Base-by-base conservation (phyloP, 2,888 invertebrate genomes). In the Drepanosiphum platanoidis region DNA sequence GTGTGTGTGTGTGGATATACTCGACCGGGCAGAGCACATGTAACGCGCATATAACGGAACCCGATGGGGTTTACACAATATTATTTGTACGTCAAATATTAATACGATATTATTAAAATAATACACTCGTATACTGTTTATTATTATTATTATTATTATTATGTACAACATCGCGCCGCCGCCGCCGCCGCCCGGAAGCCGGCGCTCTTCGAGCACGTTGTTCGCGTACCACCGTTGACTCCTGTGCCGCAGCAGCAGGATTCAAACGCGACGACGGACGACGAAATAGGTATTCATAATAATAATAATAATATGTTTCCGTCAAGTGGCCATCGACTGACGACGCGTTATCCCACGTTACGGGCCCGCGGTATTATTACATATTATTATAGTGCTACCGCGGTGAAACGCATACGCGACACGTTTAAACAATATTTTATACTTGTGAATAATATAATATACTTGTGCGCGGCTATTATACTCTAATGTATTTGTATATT, bases 251-350 rank as follows among this genome's bases (percentile, higher is more conserved):
- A 42, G 58, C 42, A 34, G 46, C 61, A 9, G 27, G n/a, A 36
- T 80, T 58, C 80, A 32, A 80, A 52, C 36, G 52, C 36, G n/a
- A n/a, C n/a, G n/a, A n/a, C n/a, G n/a, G n/a, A n/a, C n/a, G n/a
- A n/a, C n/a, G n/a, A n/a, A n/a, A n/a, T n/a, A n/a, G n/a, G n/a
- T n/a, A n/a, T 22, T 22, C 18, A n/a, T 1, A 1, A 61, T 27
- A 58, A 3, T 42, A 4, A 58, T n/a, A 58, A 13, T n/a, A 27
- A 27, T 61, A 61, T 27, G 61, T 61, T 61, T 34, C 52, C 83
- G 68, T 83, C 75, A 75, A 83, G 83, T 83, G 83, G 83, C 83
- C 34, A 83, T 83, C 83, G 83, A 83, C 83, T 36, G 83, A 75
- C 74, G 83, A 52, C 42, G 42, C 11, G 42, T 75, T 83, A 83